Evolutionary conservation across 2,113 vertebrate genomes (phyloP), one percentile per base, ranked within the genome.

Genomic region (Neolamprologus sp.): DNA sequence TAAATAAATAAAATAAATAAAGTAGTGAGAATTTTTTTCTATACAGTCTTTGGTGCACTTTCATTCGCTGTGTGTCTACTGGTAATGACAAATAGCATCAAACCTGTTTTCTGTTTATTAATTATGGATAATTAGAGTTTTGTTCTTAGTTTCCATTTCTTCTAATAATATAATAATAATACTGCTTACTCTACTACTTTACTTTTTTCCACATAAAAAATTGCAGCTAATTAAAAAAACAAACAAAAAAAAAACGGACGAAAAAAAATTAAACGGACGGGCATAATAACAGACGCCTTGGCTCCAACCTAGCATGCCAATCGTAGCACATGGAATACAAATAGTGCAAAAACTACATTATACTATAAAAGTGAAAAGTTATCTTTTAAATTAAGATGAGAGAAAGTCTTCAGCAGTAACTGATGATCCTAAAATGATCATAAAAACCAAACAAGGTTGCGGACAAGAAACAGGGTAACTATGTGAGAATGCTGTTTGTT

Each of bases 171-270:
- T 23, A 21, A 71, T 71, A 42, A 42, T 42, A 42, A 71, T 1
- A 0, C 0, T 9, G 19, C 35, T 40, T n/a, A 23, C 5, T 21
- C 0, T 40, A 40, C 11, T 40, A 68, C 33, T 65, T 65, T 65
- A 19, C 9, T 60, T 65, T 65, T 65, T 65, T 35, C 30, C 60
- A 37, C 60, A 37, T 65, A 65, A 65, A 71, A 42, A 42, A 42
- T 42, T 33, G 5, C 9, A 71, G 7, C 7, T 40, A 13, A 71
- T 42, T 71, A 0, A 7, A n/a, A 6, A 60, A 60, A 14, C 4
- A 8, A 5, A 21, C 11, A 28, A 57, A 13, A 7, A 13, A 54
- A 23, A 17, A 33, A 4, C 1, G 6, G 9, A 2, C 6, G 0
- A 35, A 30, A 33, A 63, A 65, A 35, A n/a, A n/a, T 35, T 2